Base-by-base conservation (phyloP, 2,113 vertebrate species). In the Hassar affinis region DNA sequence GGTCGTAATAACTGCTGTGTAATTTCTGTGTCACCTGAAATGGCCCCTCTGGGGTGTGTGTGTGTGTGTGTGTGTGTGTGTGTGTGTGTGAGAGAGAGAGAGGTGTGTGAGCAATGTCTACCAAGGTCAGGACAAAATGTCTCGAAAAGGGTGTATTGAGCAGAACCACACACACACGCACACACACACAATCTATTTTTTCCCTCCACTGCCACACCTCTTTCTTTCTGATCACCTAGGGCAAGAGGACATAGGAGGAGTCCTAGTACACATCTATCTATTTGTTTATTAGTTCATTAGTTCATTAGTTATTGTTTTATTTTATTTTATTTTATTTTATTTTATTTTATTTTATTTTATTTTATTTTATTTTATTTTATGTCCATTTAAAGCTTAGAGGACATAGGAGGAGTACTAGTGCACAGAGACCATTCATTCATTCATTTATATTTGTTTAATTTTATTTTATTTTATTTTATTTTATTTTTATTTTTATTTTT, bases 91-190 rank as follows among this genome's bases (percentile, higher is more conserved):
- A 20, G 3, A 25, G 20, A 22, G 33, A 25, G 9, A 45, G 38
- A 25, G 35, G 12, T 2, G 77, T 84, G 62, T 84, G 74, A 69
- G 84, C 62, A 33, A 17, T 42, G 64, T 84, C 64, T 78, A n/a
- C 59, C 82, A 88, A 88, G 87, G 85, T 86, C 87, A 88, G 77
- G 66, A 84, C 42, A 59, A 59, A 82, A 76, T 51, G 72, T 66
- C n/a, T 84, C 22, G 45, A 49, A 71, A 71, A 80, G 78, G 76
- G 68, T 76, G 78, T 64, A 80, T 82, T 0, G 12, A 79, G 76
- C 66, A 83, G 12, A 47, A 78, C 25, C n/a, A 79, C 52, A 66
- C 76, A 35, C 62, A 68, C 64, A 42, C 42, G 42, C 72, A 78
- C 42, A 81, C 33, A 38, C 17, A 68, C 74, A 25, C 25, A 79